Conservation (phyloP, 2,888 invertebrate species). For the Parascotia fuliginaria region DNA sequence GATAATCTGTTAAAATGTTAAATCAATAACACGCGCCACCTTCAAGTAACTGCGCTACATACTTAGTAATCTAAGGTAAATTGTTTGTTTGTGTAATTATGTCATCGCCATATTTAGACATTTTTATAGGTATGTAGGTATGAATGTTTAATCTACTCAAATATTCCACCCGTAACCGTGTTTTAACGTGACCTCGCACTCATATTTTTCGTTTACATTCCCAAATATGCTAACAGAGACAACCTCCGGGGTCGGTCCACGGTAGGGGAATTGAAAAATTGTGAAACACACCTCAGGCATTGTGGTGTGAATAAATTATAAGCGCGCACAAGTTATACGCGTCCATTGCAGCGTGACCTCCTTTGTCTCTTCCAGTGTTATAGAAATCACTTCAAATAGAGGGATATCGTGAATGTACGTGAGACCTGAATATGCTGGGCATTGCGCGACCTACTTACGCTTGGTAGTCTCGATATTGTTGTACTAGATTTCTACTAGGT, state of each 20-base stretch:
- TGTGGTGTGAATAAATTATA: conserved; percentile 81
- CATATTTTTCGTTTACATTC: conserved; percentile 48
- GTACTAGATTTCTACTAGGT: conserved; percentile 71
- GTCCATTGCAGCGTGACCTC: conserved; percentile 54
- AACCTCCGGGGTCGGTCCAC: conserved; percentile 44
- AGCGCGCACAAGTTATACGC: conserved; percentile 66
- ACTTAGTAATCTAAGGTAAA: conserved; percentile 13
- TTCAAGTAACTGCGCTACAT: conserved; percentile 5
- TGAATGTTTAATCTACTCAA: conserved; percentile 38
- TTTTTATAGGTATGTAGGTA: conserved; percentile 4
- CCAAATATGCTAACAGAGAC: conserved; percentile 50
- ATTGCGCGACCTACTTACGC: conserved; percentile 71
- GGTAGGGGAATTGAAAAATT: conserved; percentile 67
- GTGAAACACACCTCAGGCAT: conserved; percentile 70
- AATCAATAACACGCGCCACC: conserved; percentile 9
- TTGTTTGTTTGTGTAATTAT: conserved; percentile 20
- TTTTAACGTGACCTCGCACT: conserved; percentile 46
- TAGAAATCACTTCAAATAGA: conserved; percentile 41
- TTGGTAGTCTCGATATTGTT: conserved; percentile 72
- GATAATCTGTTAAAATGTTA: conserved; percentile 24
- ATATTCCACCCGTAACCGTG: conserved; percentile 43
- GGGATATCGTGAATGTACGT: conserved; percentile 58
- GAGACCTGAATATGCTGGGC: conserved; percentile 59
- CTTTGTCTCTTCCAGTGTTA: conserved; percentile 47
- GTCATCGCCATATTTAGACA: conserved; percentile 18